These are phyloP conservation scores for Ia io DNA, from an alignment of 2,113 vertebrate species.

Conservation along the genomic window DNA sequence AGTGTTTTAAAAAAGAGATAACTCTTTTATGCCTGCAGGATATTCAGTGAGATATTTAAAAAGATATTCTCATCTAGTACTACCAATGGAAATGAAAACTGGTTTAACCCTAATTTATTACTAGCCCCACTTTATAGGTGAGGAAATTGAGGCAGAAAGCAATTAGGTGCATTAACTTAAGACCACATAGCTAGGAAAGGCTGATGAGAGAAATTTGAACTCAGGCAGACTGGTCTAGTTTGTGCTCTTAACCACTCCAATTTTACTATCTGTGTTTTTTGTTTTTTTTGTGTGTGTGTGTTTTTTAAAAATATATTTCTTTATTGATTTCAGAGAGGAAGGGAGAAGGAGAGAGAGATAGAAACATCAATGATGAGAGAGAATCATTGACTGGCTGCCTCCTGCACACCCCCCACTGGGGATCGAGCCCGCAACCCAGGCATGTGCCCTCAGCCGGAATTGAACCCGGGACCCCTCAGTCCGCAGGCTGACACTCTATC, in stretches of 20 bases:
- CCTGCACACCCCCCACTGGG: too few species aligned
- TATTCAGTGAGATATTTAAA: not conserved
- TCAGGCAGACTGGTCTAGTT: not conserved
- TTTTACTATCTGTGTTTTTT: not conserved
- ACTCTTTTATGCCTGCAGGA: too few species aligned
- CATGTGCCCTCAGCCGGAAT: too few species aligned
- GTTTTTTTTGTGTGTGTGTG: too few species aligned
- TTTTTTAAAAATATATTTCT: too few species aligned
- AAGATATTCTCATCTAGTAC: not conserved
- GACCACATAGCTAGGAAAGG: not conserved
- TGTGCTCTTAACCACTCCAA: not conserved
- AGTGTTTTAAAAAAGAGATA: not conserved
- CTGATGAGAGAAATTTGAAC: not conserved
- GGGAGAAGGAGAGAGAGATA: too few species aligned
- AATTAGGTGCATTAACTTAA: not conserved
- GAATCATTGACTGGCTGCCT: too few species aligned
- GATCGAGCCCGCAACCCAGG: too few species aligned
- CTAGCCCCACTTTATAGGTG: not conserved
- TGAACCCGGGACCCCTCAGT: too few species aligned
- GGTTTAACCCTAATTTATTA: not conserved
- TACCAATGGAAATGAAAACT: conserved; percentile 7
- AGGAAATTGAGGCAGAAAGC: not conserved
- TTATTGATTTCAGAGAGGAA: too few species aligned
- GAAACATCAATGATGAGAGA: too few species aligned
- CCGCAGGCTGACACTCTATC: too few species aligned